Conservation (phyloP, 1,140 invertebrate genomes). For the Apis cerana region DNA sequence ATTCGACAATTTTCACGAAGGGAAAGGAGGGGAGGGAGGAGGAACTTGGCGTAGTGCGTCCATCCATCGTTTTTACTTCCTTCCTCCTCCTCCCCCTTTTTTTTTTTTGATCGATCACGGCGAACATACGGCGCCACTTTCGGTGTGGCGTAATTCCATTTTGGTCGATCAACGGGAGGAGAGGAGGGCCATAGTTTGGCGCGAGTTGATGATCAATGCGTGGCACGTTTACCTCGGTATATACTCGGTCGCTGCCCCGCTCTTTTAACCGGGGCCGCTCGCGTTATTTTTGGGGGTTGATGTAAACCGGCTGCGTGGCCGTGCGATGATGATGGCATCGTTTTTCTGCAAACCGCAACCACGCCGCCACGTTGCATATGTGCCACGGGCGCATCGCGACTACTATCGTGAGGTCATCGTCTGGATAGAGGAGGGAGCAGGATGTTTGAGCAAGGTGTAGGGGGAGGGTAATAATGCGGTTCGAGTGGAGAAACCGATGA, state of each 20-base stretch:
- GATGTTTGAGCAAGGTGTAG: conserved; percentile 31
- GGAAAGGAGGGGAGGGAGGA: too few species aligned
- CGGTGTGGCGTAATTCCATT: conserved; percentile 23
- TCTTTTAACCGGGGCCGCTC: conserved; percentile 3
- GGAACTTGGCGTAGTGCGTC: too few species aligned
- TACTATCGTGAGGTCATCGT: conserved; percentile 51
- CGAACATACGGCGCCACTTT: not conserved
- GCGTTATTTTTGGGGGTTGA: conserved; percentile 61
- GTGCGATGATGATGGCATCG: conserved; percentile 20
- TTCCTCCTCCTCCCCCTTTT: too few species aligned
- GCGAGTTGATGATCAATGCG: conserved; percentile 8
- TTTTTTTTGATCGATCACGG: not conserved
- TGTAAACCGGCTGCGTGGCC: conserved; percentile 49
- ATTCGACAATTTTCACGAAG: too few species aligned
- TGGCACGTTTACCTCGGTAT: not conserved
- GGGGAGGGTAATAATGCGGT: not conserved
- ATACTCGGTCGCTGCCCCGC: not conserved
- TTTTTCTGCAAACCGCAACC: conserved; percentile 28
- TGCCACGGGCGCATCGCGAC: too few species aligned
- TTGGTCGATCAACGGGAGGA: conserved; percentile 23
- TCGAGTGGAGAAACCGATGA: conserved; percentile 34
- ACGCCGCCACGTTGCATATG: not conserved
- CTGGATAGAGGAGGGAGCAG: conserved; percentile 32
- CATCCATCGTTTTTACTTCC: too few species aligned
- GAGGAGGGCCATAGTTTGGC: not conserved